Conservation (phyloP, 2,797 vertebrate species). For the Coregonus sp. region DNA sequence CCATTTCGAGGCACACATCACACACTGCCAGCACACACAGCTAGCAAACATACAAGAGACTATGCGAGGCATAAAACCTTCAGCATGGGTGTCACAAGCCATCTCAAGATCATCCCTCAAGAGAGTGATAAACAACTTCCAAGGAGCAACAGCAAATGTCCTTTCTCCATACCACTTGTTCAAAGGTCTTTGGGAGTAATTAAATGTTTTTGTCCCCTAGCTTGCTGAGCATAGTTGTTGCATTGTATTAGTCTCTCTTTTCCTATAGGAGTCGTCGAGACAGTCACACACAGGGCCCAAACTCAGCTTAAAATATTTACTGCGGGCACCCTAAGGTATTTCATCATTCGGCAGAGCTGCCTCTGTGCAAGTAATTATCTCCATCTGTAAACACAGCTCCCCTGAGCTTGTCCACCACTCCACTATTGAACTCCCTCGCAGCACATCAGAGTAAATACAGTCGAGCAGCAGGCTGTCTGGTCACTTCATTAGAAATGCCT, state of each 20-base stretch:
- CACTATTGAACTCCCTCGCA: constrained; percentile 20
- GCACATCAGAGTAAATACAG: constrained; percentile 33
- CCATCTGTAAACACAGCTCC: constrained; percentile 49
- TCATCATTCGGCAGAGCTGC: constrained; percentile 39
- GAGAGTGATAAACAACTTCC: constrained; percentile 7
- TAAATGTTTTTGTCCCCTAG: constrained; percentile 14
- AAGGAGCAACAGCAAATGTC: constrained; percentile 15
- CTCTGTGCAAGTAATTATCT: constrained; percentile 47
- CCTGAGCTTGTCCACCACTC: constrained; percentile 22
- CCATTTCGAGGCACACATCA: not conserved
- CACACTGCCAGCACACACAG: not conserved
- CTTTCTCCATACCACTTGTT: constrained; percentile 7
- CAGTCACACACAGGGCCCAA: constrained; percentile 21
- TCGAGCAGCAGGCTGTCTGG: constrained; percentile 12
- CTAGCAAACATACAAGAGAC: not conserved
- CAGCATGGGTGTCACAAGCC: not conserved
- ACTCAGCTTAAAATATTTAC: constrained; percentile 48
- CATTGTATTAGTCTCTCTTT: constrained; percentile 20
- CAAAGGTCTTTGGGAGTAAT: constrained; percentile 37
- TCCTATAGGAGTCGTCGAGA: constrained; percentile 30
- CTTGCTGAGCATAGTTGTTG: constrained; percentile 16
- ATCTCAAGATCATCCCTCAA: not conserved
- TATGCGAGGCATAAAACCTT: not conserved
- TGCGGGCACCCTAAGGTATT: constrained; percentile 38
- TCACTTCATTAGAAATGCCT: constrained; percentile 40